Conservation (phyloP, 2,797 vertebrate species). For the Cyprinella venusta region DNA sequence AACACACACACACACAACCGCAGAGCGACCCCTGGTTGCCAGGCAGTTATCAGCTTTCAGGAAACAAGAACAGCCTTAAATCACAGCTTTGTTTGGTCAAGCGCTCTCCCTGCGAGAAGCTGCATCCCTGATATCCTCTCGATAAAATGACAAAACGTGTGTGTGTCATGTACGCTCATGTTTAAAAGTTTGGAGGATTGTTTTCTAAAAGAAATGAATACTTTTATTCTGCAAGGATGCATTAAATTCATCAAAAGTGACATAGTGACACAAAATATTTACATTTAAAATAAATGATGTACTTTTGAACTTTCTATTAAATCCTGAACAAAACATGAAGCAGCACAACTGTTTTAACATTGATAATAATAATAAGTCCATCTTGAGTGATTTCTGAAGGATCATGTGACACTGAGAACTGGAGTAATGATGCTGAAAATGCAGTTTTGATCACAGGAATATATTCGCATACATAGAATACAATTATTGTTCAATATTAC, state of each 20-base stretch:
- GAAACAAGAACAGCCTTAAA: conserved; percentile 60
- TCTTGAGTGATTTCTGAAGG: not conserved
- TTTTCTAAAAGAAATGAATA: not conserved
- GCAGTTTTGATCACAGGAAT: not conserved
- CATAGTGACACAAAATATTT: not conserved
- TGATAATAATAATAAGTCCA: not conserved
- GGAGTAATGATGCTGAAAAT: not conserved
- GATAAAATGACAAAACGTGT: conserved; percentile 49
- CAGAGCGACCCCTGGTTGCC: conserved; percentile 66
- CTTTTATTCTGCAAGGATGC: not conserved
- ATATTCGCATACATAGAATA: not conserved
- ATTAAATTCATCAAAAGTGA: not conserved
- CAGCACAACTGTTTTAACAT: not conserved
- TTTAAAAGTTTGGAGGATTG: not conserved
- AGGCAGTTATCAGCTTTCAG: conserved; percentile 70
- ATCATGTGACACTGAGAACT: not conserved
- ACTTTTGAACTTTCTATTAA: not conserved
- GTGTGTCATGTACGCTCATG: not conserved
- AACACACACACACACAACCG: conserved; percentile 42
- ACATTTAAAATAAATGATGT: not conserved
- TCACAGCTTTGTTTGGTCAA: conserved; percentile 62
- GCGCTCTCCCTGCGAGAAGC: conserved; percentile 62
- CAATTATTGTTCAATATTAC: not conserved
- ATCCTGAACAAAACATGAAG: not conserved
- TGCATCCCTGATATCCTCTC: conserved; percentile 35